phyloP scores from a whole-genome alignment of 2,113 vertebrate species.

The Prolemur simus region DNA sequence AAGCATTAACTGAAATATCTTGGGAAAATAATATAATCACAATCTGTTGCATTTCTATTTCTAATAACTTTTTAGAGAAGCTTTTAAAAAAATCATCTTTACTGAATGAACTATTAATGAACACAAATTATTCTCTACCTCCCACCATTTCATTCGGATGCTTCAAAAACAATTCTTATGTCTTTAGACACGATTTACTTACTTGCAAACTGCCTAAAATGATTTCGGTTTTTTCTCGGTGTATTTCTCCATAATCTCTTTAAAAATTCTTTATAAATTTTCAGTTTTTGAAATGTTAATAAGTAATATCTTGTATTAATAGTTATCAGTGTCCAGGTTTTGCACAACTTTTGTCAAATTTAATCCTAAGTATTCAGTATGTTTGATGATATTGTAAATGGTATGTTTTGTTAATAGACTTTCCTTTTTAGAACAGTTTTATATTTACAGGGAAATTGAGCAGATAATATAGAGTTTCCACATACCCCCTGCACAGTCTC shows the following conservation, averaged over 20 bases:
- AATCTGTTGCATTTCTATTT: neutral
- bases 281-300: neutral
- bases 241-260: neutral
- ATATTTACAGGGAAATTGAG: neutral
- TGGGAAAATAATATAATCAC: neutral
- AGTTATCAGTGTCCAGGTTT: neutral
- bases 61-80: neutral
- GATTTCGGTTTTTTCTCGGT: neutral
- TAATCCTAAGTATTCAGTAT: neutral
- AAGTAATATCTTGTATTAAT: neutral
- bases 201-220: neutral
- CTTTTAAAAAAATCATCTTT: neutral
- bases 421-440: neutral
- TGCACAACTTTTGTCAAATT: neutral
- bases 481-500: neutral
- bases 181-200: neutral
- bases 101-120: neutral
- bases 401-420: neutral
- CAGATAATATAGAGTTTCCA: neutral
- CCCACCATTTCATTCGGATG: neutral
- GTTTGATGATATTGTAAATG: neutral
- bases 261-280: neutral
- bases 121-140: neutral
- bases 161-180: neutral
- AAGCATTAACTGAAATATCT: neutral